Conservation (phyloP, 2,888 invertebrate species). For the Gnatocerus cornutus region DNA sequence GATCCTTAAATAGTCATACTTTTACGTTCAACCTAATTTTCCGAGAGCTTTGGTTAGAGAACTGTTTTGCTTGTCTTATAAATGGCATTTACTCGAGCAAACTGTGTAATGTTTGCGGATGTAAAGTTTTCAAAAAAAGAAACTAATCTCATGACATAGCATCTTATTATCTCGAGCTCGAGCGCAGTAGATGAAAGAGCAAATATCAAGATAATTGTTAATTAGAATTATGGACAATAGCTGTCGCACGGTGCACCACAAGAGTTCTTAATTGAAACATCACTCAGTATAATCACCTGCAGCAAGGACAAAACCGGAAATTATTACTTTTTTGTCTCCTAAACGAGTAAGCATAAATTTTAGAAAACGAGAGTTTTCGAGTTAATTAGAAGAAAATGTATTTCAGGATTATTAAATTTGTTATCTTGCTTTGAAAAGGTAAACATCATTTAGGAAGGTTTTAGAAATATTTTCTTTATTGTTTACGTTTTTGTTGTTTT, state of each 20-base stretch:
- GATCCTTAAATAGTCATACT: slow-evolving; percentile 36
- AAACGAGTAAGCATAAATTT: neutral
- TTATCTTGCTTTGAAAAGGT: too few relatives aligned
- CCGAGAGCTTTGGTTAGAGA: neutral
- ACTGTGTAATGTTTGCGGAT: neutral
- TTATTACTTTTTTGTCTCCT: slow-evolving; percentile 1
- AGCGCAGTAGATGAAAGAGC: slow-evolving; percentile 12
- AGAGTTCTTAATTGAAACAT: slow-evolving; percentile 24
- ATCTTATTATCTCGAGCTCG: slow-evolving; percentile 11
- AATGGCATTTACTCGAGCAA: slow-evolving; percentile 3
- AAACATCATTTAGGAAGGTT: too few relatives aligned
- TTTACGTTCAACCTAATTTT: slow-evolving; percentile 1
- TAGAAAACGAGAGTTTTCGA: neutral
- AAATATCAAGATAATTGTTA: slow-evolving; percentile 43
- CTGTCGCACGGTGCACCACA: slow-evolving; percentile 54
- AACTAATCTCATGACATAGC: slow-evolving; percentile 1
- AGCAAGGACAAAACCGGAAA: neutral
- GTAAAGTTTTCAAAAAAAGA: neutral
- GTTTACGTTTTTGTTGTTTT: too few relatives aligned
- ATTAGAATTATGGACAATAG: slow-evolving; percentile 52
- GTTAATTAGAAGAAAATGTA: too few relatives aligned
- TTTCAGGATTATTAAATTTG: too few relatives aligned
- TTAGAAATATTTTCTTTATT: too few relatives aligned
- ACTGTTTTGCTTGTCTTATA: slow-evolving; percentile 9
- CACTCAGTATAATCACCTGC: slow-evolving; percentile 14